These are phyloP conservation scores for Entomyzon cyanotis DNA, from an alignment of 2,113 vertebrate species.

Conservation along the genomic window DNA sequence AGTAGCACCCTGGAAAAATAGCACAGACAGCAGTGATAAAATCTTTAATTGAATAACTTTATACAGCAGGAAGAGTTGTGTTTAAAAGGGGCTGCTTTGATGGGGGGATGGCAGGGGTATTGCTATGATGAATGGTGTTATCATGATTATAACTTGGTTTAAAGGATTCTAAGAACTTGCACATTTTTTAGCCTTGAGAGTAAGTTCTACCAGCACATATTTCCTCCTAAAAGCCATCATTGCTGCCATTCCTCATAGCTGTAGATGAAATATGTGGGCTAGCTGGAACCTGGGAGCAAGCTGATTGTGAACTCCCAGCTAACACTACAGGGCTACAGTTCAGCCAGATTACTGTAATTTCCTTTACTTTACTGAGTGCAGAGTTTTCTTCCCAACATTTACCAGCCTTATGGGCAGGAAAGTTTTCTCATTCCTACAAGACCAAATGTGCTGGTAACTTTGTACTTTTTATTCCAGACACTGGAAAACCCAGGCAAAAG, in stretches of 20 bases:
- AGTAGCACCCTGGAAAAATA: neutral
- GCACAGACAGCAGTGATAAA: constrained; percentile 27
- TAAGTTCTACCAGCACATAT: neutral
- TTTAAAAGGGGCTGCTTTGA: neutral
- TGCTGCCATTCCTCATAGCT: neutral
- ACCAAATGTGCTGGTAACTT: neutral
- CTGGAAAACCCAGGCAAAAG: neutral
- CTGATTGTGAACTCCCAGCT: neutral
- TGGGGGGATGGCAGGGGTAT: too few relatives aligned
- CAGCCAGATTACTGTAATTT: neutral
- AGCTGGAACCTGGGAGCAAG: neutral
- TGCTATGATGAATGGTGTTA: neutral
- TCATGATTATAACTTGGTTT: constrained; percentile 10
- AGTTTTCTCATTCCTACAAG: neutral
- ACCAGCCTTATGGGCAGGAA: neutral
- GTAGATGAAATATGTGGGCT: neutral
- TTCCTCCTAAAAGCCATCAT: neutral
- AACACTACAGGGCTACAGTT: neutral
- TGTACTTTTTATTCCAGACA: neutral
- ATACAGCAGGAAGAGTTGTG: constrained; percentile 4
- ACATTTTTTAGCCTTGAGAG: neutral
- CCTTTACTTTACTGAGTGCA: neutral
- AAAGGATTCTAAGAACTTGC: neutral
- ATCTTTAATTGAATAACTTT: neutral
- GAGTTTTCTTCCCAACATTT: neutral